phyloP scores from a whole-genome alignment of 1,140 invertebrate genomes.

The Scaptomyza pallida region DNA sequence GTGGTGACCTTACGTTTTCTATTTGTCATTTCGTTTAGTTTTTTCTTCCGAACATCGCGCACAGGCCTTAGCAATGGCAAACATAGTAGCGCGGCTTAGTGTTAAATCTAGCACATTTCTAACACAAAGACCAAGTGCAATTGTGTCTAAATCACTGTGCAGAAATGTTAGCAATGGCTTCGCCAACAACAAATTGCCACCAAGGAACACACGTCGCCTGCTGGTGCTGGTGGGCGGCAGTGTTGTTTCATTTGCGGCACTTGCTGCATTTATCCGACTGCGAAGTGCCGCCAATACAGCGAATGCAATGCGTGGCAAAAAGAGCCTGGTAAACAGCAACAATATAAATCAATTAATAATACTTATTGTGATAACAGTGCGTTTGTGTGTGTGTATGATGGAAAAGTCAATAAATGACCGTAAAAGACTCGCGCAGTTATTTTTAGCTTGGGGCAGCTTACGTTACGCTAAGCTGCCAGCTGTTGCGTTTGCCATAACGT shows the following conservation, averaged over 20 bases:
- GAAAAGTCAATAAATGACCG: constrained; percentile 73
- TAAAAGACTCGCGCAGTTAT: constrained; percentile 78
- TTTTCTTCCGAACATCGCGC: constrained; percentile 33
- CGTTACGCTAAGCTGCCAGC: constrained; percentile 20
- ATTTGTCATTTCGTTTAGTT: constrained; percentile 63
- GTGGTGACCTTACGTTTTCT: constrained; percentile 39
- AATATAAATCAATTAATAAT: not conserved
- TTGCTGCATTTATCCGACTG: constrained; percentile 56
- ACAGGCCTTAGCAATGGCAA: constrained; percentile 50
- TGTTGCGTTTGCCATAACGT: constrained; percentile 29
- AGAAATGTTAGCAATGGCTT: constrained; percentile 28
- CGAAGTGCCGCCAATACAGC: constrained; percentile 51
- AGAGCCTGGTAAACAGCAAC: constrained; percentile 57
- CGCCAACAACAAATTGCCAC: constrained; percentile 14
- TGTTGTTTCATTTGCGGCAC: constrained; percentile 50
- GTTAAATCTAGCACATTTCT: constrained; percentile 51
- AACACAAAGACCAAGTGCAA: constrained; percentile 24
- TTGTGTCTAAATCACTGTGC: constrained; percentile 28
- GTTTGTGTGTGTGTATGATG: constrained; percentile 2
- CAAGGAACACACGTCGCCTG: constrained; percentile 25
- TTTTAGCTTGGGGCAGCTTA: constrained; percentile 75
- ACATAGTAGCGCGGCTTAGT: constrained; percentile 55
- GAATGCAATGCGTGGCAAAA: constrained; percentile 56
- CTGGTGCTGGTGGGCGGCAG: constrained; percentile 54
- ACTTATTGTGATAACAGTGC: not conserved